Evolutionary conservation across 1,140 invertebrate species (phyloP).

Genomic region (honey bee (Apis mellifera)): DNA sequence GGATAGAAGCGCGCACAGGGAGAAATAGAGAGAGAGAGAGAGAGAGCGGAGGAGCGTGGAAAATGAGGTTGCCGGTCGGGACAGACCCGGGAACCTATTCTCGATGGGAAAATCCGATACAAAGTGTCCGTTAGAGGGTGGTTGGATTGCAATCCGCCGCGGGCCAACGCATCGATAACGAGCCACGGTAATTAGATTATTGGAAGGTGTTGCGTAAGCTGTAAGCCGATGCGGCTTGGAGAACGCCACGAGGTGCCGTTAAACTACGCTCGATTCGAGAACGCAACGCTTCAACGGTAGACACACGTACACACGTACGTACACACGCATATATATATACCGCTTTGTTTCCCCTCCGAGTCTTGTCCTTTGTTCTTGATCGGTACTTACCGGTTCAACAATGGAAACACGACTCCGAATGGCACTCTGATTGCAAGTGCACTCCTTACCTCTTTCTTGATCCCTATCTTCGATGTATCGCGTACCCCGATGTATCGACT

Average conservation of each 20-base stretch:
- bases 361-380: conserved; percentile 51
- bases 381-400: conserved; percentile 50
- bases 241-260: conserved; percentile 29
- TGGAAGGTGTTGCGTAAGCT: conserved; percentile 21
- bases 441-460: neutral
- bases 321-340: conserved; percentile 48
- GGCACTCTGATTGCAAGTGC: conserved; percentile 47
- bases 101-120: conserved; percentile 18
- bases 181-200: conserved; percentile 50
- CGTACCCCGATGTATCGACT: conserved; percentile 16
- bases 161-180: conserved; percentile 27
- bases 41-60: neutral
- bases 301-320: conserved; percentile 10
- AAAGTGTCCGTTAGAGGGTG: neutral
- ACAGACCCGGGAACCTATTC: neutral
- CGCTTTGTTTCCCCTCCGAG: conserved; percentile 19
- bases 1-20: neutral
- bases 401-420: conserved; percentile 50
- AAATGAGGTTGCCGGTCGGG: no score
- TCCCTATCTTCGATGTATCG: conserved; percentile 15
- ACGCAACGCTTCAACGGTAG: conserved; percentile 37
- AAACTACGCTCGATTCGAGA: conserved; percentile 5
- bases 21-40: neutral
- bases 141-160: neutral
- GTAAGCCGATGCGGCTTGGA: conserved; percentile 10